Percentiles rank a stretch among this genome's conserved stretches.
Conservation (phyloP, 2,797 vertebrate genomes). For the Choloepus didactylus region DNA sequence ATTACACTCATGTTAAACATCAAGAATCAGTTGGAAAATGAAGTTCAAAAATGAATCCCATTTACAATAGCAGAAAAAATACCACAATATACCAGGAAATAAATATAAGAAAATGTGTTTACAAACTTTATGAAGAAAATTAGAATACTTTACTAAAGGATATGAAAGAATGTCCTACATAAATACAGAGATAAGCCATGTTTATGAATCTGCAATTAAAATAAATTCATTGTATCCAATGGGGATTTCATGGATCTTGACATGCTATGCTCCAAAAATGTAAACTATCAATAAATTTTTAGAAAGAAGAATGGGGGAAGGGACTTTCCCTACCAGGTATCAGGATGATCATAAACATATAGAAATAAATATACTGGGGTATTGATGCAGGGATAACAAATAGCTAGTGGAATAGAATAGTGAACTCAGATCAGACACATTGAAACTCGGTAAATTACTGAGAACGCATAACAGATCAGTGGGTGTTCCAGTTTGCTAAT, state of each 20-base stretch:
- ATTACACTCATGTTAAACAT: neutral
- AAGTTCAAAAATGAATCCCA: neutral
- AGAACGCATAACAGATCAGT: neutral
- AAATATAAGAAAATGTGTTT: neutral
- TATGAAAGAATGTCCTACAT: neutral
- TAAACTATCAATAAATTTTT: neutral
- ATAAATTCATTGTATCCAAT: neutral
- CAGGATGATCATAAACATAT: neutral
- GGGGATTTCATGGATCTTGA: neutral
- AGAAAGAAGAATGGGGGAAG: neutral
- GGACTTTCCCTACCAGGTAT: fast-evolving
- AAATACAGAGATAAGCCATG: neutral
- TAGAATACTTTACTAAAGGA: neutral
- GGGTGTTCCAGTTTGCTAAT: too few relatives aligned
- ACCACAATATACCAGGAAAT: neutral
- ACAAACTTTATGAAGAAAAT: neutral
- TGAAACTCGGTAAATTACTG: neutral
- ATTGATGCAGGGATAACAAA: too few relatives aligned
- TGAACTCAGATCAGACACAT: neutral
- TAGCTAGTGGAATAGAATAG: neutral
- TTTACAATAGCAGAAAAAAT: neutral
- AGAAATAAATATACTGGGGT: neutral
- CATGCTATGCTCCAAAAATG: neutral
- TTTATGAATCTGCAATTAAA: neutral
- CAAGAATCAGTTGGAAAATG: neutral